These are phyloP conservation scores for Cataglyphis rosenhaueri DNA, from an alignment of 2,888 invertebrate species.

Conservation along the genomic window DNA sequence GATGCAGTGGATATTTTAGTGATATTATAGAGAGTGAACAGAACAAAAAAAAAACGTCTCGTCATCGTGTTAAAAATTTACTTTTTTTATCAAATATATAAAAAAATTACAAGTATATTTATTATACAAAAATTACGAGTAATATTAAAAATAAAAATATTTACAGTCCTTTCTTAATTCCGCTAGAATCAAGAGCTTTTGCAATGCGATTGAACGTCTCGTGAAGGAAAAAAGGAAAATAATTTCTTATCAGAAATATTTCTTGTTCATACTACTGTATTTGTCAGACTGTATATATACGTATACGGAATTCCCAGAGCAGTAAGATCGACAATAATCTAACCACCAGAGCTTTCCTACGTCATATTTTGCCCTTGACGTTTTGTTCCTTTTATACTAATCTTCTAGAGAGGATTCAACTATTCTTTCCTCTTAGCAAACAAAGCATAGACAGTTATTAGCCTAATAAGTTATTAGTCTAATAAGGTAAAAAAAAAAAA, in stretches of 20 bases:
- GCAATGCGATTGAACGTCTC: neutral
- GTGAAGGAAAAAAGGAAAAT: neutral
- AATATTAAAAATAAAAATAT: neutral
- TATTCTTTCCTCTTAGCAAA: conserved; percentile 29
- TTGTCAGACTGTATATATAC: neutral
- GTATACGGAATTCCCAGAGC: conserved; percentile 12
- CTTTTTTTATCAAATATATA: neutral
- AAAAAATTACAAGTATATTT: neutral
- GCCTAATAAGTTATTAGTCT: conserved; percentile 7
- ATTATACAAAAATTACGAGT: neutral
- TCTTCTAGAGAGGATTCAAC: conserved; percentile 25
- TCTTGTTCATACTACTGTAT: neutral
- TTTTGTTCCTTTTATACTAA: conserved; percentile 24
- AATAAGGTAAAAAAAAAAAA: neutral
- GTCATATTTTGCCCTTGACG: conserved; percentile 25
- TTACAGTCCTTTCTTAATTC: neutral
- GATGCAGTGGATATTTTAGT: neutral
- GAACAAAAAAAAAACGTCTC: neutral
- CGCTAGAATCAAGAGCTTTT: neutral
- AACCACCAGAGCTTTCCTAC: conserved; percentile 38
- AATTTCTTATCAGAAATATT: neutral
- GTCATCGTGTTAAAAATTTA: neutral
- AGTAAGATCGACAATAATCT: conserved; percentile 52
- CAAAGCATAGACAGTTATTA: neutral
- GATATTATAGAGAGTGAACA: neutral